These are phyloP conservation scores for Melanaphis sacchari DNA, from an alignment of 1,140 invertebrate genomes.

Conservation along the genomic window DNA sequence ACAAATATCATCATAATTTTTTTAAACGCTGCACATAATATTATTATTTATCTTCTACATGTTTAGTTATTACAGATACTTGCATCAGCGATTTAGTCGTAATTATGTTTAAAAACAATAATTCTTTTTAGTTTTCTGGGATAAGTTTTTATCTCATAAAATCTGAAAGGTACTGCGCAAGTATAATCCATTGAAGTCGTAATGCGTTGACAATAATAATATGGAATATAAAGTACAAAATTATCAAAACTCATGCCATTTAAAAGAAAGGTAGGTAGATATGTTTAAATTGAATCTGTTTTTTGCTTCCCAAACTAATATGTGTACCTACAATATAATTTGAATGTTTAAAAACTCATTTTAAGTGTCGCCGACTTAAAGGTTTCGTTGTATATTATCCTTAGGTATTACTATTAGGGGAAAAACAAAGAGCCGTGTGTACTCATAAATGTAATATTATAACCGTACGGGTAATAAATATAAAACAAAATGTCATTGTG, in stretches of 20 bases:
- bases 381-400: background rate
- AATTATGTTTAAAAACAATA: background rate
- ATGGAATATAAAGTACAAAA: background rate
- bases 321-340: background rate
- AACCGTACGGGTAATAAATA: background rate
- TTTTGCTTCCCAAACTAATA: background rate
- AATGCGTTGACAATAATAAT: background rate
- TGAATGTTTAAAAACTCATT: background rate
- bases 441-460: background rate
- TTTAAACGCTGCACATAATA: background rate
- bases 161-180: background rate
- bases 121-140: background rate
- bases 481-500: background rate
- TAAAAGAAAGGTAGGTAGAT: background rate
- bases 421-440: background rate
- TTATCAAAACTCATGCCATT: background rate
- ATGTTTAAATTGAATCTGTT: background rate
- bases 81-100: background rate
- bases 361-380: background rate
- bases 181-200: background rate
- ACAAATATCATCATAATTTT: background rate
- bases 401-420: background rate
- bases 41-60: background rate
- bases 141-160: background rate
- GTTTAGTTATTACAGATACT: background rate